Conservation (phyloP, 35 echinoderm and acorn worm species). For the Anneissia japonica region DNA sequence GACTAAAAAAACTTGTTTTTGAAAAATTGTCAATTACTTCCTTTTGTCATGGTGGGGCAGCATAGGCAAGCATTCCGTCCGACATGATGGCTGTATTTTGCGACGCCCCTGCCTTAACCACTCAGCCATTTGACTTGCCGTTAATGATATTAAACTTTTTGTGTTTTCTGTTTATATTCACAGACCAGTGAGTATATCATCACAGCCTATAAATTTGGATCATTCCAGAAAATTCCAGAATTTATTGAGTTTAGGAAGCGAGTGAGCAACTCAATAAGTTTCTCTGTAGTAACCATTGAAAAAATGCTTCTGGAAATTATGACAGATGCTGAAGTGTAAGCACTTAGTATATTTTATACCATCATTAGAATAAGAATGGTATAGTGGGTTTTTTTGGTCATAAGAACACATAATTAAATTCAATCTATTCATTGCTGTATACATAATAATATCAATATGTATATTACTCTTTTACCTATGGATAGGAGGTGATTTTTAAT, state of each 20-base stretch:
- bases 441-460: neutral
- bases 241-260: slow-evolving; percentile 71
- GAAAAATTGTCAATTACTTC: too few species aligned
- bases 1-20: too few species aligned
- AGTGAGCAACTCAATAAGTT: slow-evolving; percentile 74
- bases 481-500: neutral
- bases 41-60: too few species aligned
- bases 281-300: slow-evolving; percentile 63
- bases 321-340: slow-evolving; percentile 73
- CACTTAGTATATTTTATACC: neutral
- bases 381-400: neutral
- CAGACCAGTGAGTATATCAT: slow-evolving; percentile 97
- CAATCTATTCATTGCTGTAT: neutral
- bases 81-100: too few species aligned
- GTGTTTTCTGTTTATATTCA: neutral
- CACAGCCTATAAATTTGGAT: slow-evolving; percentile 90
- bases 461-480: neutral
- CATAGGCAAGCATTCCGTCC: too few species aligned
- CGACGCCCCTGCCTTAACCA: too few species aligned
- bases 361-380: neutral
- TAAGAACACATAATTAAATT: neutral
- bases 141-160: too few species aligned
- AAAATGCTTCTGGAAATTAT: slow-evolving; percentile 89
- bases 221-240: slow-evolving; percentile 96
- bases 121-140: too few species aligned